Percentiles rank a stretch among this genome's conserved stretches.
These are phyloP conservation scores for Henricia sp. DNA, from an alignment of 53 echinoderm and acorn worm species.

Conservation along the genomic window DNA sequence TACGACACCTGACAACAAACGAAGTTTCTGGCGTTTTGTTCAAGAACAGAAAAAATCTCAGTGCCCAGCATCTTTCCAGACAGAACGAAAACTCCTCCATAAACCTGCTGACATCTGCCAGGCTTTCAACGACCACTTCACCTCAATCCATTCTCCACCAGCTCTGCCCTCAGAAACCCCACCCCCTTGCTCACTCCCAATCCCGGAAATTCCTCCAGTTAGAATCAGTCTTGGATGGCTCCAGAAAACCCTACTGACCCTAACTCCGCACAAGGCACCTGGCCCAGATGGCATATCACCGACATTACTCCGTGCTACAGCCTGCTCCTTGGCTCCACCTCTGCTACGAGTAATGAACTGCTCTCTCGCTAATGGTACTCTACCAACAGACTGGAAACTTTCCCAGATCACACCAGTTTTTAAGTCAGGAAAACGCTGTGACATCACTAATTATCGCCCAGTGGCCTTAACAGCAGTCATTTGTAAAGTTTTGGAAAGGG, in stretches of 20 bases:
- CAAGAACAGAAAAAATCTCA: slow-evolving; percentile 14
- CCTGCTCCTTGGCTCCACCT: neutral
- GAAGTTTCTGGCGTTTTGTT: neutral
- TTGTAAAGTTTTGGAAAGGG: slow-evolving; percentile 34
- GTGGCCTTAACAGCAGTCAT: slow-evolving; percentile 34
- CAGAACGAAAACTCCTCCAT: neutral
- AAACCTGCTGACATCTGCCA: slow-evolving; percentile 22
- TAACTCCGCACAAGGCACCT: slow-evolving; percentile 8
- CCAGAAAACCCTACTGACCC: neutral
- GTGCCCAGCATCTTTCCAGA: neutral
- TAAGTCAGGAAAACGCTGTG: slow-evolving; percentile 12
- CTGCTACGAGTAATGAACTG: neutral
- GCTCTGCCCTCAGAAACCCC: neutral
- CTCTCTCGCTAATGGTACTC: neutral
- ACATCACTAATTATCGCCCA: slow-evolving; percentile 33
- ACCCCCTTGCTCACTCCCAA: slow-evolving; percentile 14
- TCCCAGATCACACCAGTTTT: slow-evolving; percentile 15
- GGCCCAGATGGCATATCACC: slow-evolving; percentile 29
- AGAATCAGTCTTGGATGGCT: slow-evolving; percentile 3
- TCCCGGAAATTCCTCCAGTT: no score
- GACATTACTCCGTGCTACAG: neutral
- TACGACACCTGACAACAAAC: neutral
- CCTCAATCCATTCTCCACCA: neutral
- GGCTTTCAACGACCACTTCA: slow-evolving; percentile 4
- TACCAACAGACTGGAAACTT: slow-evolving; percentile 8